Evolutionary conservation across 2,888 invertebrate species (phyloP), one percentile per base, ranked within the genome.

Genomic region (Antheraea yamamai): DNA sequence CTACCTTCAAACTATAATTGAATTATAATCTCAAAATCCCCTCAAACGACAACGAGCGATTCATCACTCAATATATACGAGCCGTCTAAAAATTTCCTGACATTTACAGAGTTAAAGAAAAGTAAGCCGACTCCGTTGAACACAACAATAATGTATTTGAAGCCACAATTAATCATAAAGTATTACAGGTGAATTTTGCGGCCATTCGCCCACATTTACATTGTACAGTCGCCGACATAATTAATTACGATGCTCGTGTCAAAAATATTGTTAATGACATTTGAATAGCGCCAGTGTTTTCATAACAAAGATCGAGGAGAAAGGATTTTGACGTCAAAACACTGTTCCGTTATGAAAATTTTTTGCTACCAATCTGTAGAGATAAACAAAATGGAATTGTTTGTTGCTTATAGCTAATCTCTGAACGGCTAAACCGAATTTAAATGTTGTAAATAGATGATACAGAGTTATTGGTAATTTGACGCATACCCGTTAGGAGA

Each of bases 151-250:
- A 86, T 81, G 81, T 79, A 78, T 77, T 75, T 73, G 68, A 73
- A 74, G 75, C 72, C 72, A 77, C 79, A 79, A 85, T 85, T 84
- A 81, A 86, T 86, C 81, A 84, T 73, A n/a, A 72, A 68, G 75
- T 73, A 78, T 81, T 78, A 78, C 77, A 76, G 78, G 74, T 76
- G 70, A 73, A 77, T 74, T 76, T 75, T 75, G 77, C 72, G 76
- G 77, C 78, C 73, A 66, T 78, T 58, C 39, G 30, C 68, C 18
- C n/a, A 64, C 66, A 51, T 68, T 68, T 55, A 30, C 71, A 71
- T 26, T 66, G 68, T 74, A 70, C 74, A 55, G 20, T 74, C 74
- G 23, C 55, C 66, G 30, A 73, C 72, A 75, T 23, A 75, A 73
- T 75, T 75, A 75, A 75, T 73, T 75, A 70, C 30, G 30, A 64